Percentiles rank a stretch among this genome's conserved stretches.
Conservation (phyloP, 2,797 vertebrate species). For the Euthynnus affinis region DNA sequence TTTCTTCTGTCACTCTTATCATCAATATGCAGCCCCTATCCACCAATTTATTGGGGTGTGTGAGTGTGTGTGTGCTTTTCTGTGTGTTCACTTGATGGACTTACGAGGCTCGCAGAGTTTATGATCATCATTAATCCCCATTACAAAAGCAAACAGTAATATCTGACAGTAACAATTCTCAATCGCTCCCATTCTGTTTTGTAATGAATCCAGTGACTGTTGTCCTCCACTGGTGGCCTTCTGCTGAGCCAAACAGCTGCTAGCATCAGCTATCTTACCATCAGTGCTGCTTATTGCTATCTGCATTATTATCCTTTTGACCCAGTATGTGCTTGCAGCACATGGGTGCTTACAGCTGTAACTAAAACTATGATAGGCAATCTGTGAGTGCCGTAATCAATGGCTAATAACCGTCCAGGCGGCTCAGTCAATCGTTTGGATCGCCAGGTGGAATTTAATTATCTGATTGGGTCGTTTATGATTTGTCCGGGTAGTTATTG, state of each 20-base stretch:
- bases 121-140: constrained; percentile 46
- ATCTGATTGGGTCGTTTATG: constrained; percentile 61
- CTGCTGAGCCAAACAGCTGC: constrained; percentile 49
- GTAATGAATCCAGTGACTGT: constrained; percentile 39
- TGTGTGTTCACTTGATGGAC: constrained; percentile 21
- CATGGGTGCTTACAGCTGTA: constrained; percentile 51
- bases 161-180: constrained; percentile 44
- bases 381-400: constrained; percentile 62
- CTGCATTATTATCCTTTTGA: constrained; percentile 54
- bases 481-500: constrained; percentile 43
- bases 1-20: constrained; percentile 15
- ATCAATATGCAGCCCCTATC: constrained; percentile 18
- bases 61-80: background rate
- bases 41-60: constrained; percentile 6
- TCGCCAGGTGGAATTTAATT: constrained; percentile 63
- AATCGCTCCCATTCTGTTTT: constrained; percentile 38
- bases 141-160: constrained; percentile 49
- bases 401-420: constrained; percentile 59
- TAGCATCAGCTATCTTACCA: constrained; percentile 16
- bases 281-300: constrained; percentile 29
- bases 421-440: constrained; percentile 46
- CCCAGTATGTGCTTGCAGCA: constrained; percentile 27
- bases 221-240: constrained; percentile 26
- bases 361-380: constrained; percentile 55
- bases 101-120: constrained; percentile 11